Conservation (phyloP, 2,888 invertebrate species). For the Bibio marci region DNA sequence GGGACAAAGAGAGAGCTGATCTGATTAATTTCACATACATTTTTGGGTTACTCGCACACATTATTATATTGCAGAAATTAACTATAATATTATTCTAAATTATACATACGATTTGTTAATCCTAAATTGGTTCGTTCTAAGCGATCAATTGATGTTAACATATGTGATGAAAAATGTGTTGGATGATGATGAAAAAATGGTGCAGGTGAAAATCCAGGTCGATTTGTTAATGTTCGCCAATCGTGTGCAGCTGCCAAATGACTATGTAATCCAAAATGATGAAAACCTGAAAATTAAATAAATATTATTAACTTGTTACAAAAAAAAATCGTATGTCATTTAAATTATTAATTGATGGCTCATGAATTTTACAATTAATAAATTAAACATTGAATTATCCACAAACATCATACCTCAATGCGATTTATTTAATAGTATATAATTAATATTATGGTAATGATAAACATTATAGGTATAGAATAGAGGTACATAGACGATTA, state of each 20-base stretch:
- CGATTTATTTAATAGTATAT: too few relatives aligned
- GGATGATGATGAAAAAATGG: conserved; percentile 33
- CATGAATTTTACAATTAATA: too few relatives aligned
- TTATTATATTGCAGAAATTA: not conserved
- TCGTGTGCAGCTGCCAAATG: conserved; percentile 46
- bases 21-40: too few relatives aligned
- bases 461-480: too few relatives aligned
- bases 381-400: too few relatives aligned
- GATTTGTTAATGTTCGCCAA: conserved; percentile 34
- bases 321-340: too few relatives aligned
- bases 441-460: too few relatives aligned
- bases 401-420: too few relatives aligned
- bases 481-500: too few relatives aligned
- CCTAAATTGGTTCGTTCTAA: conserved; percentile 12
- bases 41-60: not conserved
- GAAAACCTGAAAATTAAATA: conserved; percentile 16
- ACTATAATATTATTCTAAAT: not conserved
- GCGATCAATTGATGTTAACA: conserved; percentile 35
- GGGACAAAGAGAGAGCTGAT: too few relatives aligned
- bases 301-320: too few relatives aligned
- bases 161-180: conserved; percentile 39
- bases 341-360: too few relatives aligned
- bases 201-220: conserved; percentile 25
- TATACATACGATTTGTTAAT: conserved; percentile 5
- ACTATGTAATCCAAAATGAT: conserved; percentile 51